Percentiles rank a stretch among this genome's conserved stretches.
Evolutionary conservation across 2,888 invertebrate genomes (phyloP).

Genomic region (Eupithecia tripunctaria): DNA sequence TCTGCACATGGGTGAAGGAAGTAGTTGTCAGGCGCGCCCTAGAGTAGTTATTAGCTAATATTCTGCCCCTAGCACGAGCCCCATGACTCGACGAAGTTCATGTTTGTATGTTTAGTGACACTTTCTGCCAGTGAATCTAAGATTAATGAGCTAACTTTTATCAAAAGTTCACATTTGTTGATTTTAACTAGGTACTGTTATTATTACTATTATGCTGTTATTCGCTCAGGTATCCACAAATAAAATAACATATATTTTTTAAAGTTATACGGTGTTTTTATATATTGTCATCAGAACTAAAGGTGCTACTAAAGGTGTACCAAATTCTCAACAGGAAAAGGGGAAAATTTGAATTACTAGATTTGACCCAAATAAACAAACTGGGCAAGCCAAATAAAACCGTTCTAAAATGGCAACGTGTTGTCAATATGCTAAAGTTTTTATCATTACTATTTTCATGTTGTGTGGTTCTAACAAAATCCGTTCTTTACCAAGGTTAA

Average conservation of each 20-base stretch:
- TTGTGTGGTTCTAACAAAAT: background rate
- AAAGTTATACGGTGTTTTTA: too few relatives aligned
- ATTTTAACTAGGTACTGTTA: background rate
- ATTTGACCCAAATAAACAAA: too few relatives aligned
- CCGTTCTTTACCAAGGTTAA: background rate
- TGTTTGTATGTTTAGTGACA: background rate
- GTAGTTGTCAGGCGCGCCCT: background rate
- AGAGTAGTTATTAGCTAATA: background rate
- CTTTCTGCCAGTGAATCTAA: conserved; percentile 1
- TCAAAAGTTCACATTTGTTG: background rate
- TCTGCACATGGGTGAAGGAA: background rate
- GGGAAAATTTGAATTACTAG: too few relatives aligned
- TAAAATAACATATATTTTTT: too few relatives aligned
- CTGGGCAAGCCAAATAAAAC: too few relatives aligned
- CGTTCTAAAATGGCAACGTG: background rate
- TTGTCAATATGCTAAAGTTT: background rate
- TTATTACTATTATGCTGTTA: background rate
- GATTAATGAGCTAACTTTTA: background rate
- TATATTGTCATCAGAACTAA: too few relatives aligned
- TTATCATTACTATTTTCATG: background rate
- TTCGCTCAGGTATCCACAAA: background rate
- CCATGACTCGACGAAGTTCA: background rate
- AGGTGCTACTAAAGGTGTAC: too few relatives aligned
- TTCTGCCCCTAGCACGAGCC: background rate
- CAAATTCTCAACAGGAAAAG: too few relatives aligned